Conservation (phyloP, 2,797 vertebrate species). For the Macrochelys suwanniensis region DNA sequence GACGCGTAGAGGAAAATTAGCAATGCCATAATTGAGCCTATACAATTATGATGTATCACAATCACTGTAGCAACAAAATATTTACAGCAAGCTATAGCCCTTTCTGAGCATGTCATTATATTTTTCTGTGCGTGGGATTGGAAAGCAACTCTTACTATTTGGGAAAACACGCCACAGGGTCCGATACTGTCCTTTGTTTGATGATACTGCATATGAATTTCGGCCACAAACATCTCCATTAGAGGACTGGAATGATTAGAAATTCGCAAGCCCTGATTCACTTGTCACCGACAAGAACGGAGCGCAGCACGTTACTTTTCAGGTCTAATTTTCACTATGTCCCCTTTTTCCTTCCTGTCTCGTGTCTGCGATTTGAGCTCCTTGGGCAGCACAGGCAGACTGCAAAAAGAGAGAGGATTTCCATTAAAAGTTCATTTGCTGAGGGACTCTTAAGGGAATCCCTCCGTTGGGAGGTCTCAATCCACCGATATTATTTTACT, state of each 20-base stretch:
- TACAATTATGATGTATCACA: background rate
- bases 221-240: background rate
- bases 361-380: slow-evolving; percentile 3
- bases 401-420: slow-evolving; percentile 2
- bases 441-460: slow-evolving; percentile 65
- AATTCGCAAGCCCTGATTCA: background rate
- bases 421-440: slow-evolving; percentile 61
- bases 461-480: slow-evolving; percentile 54
- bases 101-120: background rate
- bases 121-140: background rate
- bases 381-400: background rate
- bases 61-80: background rate
- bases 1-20: slow-evolving; percentile 18
- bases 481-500: slow-evolving; percentile 55
- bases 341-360: slow-evolving; percentile 6
- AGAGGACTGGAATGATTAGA: background rate
- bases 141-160: background rate
- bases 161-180: background rate
- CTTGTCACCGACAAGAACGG: background rate
- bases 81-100: background rate
- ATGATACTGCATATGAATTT: background rate
- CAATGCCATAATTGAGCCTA: slow-evolving; percentile 4
- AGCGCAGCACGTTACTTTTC: background rate
- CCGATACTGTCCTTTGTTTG: background rate
- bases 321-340: background rate